Evolutionary conservation across 2,113 vertebrate genomes (phyloP), one percentile per base, ranked within the genome.

Genomic region (Lophotis ruficrista): DNA sequence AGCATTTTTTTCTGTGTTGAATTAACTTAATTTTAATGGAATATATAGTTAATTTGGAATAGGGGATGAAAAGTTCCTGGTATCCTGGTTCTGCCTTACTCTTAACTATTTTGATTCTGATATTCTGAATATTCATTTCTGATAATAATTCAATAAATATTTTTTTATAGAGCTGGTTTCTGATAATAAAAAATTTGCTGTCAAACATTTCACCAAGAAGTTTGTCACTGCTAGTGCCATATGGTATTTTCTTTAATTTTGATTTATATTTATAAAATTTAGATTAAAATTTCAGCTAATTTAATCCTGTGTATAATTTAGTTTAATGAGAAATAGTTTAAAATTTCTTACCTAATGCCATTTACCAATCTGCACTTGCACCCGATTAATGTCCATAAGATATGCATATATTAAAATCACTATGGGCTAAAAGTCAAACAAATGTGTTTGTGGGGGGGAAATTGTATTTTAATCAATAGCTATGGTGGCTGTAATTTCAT

Each of bases 301-400:
- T 89, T 94, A n/a, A 83, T 43, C 16, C 22, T 65, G 37, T 51
- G 28, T 31, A 92, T 66, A 94, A 88, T 92, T 94, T 88, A 94
- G 38, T 18, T 89, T 85, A n/a, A 94, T 90, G 13, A 90, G 31
- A 96, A 93, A 94, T 70, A 51, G 38, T 92, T 82, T 88, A 69
- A 91, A 95, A 87, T 48, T 31, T 48, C 68, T 96, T 81, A 79
- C 18, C 9, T 90, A 70, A 87, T 38, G 66, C 45, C 2, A 47
- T 73, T 85, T 82, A 93, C 65, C 30, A 62, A 43, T 87, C 35
- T 61, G 6, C 69, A 43, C 18, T 84, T 65, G 23, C 68, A 92
- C 21, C 13, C 5, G 17, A 31, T 31, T 7, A 33, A 48, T 81
- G 38, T 85, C 45, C 2, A 1, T 41, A 53, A 37, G 7, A 45